Percentiles rank a stretch among this genome's conserved stretches.
phyloP scores from a whole-genome alignment of 2,797 vertebrate genomes.

The Cephalopachus bancanus region DNA sequence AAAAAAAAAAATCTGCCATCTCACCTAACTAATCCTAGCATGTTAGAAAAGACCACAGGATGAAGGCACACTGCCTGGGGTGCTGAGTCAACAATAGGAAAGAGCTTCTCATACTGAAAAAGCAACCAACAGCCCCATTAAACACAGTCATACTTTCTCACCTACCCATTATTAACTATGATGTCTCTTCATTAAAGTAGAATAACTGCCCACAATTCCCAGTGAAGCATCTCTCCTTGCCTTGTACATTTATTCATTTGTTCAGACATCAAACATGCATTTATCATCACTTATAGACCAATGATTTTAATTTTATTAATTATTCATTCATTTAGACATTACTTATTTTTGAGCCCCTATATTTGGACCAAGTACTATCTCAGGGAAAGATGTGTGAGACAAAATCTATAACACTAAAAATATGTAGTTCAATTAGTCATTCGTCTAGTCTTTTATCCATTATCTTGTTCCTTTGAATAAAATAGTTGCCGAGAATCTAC shows the following conservation, averaged over 20 bases:
- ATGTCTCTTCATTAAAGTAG: background rate
- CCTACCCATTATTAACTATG: background rate
- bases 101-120: conserved; percentile 62
- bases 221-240: background rate
- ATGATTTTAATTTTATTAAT: background rate
- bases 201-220: background rate
- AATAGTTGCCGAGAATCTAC: background rate
- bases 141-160: conserved; percentile 46
- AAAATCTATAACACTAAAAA: background rate
- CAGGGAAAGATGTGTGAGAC: background rate
- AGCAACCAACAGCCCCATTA: conserved; percentile 24
- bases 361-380: background rate
- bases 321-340: background rate
- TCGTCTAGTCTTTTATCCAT: background rate
- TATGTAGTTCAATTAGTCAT: background rate
- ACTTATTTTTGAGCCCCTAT: background rate
- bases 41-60: conserved; percentile 64
- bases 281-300: background rate
- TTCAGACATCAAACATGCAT: conserved; percentile 12
- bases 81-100: conserved; percentile 77
- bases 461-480: background rate
- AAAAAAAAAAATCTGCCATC: conserved; percentile 51
- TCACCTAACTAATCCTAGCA: conserved; percentile 75
- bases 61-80: conserved; percentile 59
- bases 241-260: background rate